Percentiles rank a stretch among this genome's conserved stretches.
phyloP scores from a whole-genome alignment of 2,888 invertebrate genomes.

The Galeruca laticollis region DNA sequence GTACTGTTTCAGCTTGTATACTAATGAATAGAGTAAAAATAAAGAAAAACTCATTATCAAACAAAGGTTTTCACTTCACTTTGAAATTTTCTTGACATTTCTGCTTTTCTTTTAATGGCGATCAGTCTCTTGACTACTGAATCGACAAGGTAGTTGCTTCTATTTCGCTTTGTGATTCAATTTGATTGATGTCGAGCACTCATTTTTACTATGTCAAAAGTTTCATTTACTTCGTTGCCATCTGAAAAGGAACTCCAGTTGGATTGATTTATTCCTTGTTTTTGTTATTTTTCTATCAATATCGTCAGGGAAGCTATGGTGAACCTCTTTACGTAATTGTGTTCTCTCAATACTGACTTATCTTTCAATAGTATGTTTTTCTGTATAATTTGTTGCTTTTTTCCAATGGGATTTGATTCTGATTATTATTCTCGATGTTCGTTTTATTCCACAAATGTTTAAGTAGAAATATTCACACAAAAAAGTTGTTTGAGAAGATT shows the following conservation, averaged over 20 bases:
- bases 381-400: no score
- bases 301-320: constrained; percentile 7
- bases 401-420: no score
- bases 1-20: no score
- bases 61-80: not conserved
- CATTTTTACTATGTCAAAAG: constrained; percentile 36
- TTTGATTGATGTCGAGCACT: constrained; percentile 42
- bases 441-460: no score
- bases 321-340: constrained; percentile 13
- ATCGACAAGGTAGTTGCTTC: constrained; percentile 22
- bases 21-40: no score
- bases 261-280: constrained; percentile 43
- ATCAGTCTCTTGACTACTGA: not conserved
- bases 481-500: no score
- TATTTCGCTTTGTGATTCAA: constrained; percentile 43
- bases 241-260: constrained; percentile 34
- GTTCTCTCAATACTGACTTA: no score
- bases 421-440: no score
- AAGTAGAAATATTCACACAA: no score
- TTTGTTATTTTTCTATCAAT: constrained; percentile 21
- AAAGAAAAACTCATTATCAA: no score
- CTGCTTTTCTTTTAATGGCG: not conserved
- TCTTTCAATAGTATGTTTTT: no score
- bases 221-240: constrained; percentile 43
- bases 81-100: not conserved